Conservation (phyloP, 2,113 vertebrate species). For the Oophaga pumilio region DNA sequence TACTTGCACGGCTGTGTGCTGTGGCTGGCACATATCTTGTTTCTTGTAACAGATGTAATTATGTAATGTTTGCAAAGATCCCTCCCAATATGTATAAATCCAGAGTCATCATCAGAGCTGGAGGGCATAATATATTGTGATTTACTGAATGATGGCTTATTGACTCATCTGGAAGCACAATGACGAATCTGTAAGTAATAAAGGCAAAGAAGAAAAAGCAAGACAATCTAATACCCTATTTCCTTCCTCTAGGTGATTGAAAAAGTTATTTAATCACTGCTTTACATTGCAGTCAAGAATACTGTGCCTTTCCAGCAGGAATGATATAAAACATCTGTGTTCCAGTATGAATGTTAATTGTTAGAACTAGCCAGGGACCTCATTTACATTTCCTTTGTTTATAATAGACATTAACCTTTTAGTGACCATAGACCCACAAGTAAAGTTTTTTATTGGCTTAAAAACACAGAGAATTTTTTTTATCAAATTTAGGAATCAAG, state of each 20-base stretch:
- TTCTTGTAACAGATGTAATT: conserved; percentile 1
- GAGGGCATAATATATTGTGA: conserved; percentile 17
- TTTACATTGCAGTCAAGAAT: background rate
- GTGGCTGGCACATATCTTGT: background rate
- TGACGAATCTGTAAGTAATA: conserved; percentile 32
- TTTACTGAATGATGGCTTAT: conserved; percentile 39
- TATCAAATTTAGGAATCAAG: background rate
- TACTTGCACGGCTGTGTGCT: background rate
- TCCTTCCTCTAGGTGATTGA: background rate
- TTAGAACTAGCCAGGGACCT: background rate
- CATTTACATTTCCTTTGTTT: background rate
- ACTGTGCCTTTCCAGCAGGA: background rate
- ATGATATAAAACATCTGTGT: background rate
- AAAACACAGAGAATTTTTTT: background rate
- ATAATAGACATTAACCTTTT: background rate
- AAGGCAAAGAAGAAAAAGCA: background rate
- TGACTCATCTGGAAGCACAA: conserved; percentile 45
- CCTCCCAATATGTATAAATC: background rate
- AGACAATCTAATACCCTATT: conserved; percentile 14
- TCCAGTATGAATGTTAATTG: background rate
- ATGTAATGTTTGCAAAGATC: conserved; percentile 32
- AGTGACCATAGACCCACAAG: background rate
- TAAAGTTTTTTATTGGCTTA: background rate
- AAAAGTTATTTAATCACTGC: background rate
- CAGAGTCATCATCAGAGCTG: conserved; percentile 24